These are phyloP conservation scores for Disparrhopalites patrizii DNA, from an alignment of 2,888 invertebrate species.

Conservation along the genomic window DNA sequence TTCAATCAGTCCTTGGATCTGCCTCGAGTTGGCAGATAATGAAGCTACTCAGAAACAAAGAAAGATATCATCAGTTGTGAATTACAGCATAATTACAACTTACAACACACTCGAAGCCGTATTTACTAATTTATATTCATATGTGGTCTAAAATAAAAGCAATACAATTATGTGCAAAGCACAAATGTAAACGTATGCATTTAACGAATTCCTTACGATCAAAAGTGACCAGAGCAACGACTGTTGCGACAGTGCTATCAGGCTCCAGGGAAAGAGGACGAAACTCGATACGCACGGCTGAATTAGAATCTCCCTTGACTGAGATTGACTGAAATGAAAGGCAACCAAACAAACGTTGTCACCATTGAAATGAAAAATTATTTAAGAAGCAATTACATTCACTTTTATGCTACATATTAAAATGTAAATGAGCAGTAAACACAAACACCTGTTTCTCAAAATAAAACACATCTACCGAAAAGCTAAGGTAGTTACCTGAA, in stretches of 20 bases:
- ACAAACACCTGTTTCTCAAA: slow-evolving; percentile 1
- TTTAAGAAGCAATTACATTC: slow-evolving; percentile 4
- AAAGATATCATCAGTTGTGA: too few species aligned
- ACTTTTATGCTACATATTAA: too few species aligned
- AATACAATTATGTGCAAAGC: background rate
- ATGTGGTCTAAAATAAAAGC: background rate
- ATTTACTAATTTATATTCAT: background rate
- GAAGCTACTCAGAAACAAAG: slow-evolving; percentile 32
- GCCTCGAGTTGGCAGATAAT: slow-evolving; percentile 33
- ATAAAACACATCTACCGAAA: background rate
- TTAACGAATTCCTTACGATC: slow-evolving; percentile 65
- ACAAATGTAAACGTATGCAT: background rate
- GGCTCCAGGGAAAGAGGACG: slow-evolving; percentile 63
- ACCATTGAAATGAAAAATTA: slow-evolving; percentile 11
- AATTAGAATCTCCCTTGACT: slow-evolving; percentile 44
- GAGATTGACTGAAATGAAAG: slow-evolving; percentile 50
- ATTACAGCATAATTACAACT: too few species aligned
- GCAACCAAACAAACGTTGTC: slow-evolving; percentile 9
- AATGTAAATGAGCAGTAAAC: slow-evolving; percentile 5
- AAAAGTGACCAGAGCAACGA: slow-evolving; percentile 65
- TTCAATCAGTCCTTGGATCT: slow-evolving; percentile 46
- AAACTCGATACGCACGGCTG: slow-evolving; percentile 64
- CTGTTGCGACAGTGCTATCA: slow-evolving; percentile 60
- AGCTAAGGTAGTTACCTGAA: slow-evolving; percentile 56
- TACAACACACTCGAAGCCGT: too few species aligned